These are phyloP conservation scores for Synodontis membranacea DNA, from an alignment of 2,113 vertebrate genomes.

Conservation along the genomic window DNA sequence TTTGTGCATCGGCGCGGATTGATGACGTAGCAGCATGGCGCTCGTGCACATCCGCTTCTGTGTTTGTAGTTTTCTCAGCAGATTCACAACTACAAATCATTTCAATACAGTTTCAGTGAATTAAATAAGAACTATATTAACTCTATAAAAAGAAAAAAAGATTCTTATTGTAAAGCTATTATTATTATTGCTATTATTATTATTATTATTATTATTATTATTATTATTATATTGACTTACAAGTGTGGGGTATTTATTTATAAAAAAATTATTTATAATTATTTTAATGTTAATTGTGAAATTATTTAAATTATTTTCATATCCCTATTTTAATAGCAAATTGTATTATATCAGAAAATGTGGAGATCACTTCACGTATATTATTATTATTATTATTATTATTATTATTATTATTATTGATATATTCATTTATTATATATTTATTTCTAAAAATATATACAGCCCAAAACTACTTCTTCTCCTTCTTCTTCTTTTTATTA, in stretches of 20 bases:
- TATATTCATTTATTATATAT: neutral
- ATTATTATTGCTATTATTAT: too few relatives aligned
- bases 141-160: neutral
- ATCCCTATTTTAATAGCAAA: neutral
- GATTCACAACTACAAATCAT: neutral
- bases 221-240: too few relatives aligned
- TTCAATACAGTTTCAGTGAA: neutral
- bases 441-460: neutral
- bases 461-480: neutral
- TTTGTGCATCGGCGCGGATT: neutral
- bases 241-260: too few relatives aligned
- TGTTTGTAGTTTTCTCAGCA: conserved; percentile 14
- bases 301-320: too few relatives aligned
- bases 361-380: neutral
- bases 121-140: neutral
- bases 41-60: neutral
- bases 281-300: too few relatives aligned
- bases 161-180: neutral
- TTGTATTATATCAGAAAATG: neutral
- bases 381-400: conserved; percentile 11
- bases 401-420: neutral
- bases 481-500: neutral
- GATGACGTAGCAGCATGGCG: neutral
- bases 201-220: too few relatives aligned
- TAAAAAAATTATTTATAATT: too few relatives aligned